Conservation (phyloP, 2,888 invertebrate genomes). For the Agriopis marginaria region DNA sequence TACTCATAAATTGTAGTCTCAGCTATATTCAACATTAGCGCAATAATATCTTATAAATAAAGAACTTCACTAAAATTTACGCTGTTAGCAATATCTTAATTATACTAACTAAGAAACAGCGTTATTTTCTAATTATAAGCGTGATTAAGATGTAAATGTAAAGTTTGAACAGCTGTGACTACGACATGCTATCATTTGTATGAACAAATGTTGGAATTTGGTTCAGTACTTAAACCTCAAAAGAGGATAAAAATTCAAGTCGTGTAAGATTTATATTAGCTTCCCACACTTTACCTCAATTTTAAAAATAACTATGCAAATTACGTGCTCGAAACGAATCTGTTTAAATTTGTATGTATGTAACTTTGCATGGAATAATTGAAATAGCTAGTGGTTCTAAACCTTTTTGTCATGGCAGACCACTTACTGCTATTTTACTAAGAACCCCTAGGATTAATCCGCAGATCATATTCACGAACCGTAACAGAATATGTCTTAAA, state of each 20-base stretch:
- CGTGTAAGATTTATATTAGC: conserved; percentile 40
- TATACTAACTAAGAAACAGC: conserved; percentile 18
- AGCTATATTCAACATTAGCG: background rate
- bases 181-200: background rate
- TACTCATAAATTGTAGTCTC: background rate
- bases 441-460: no score
- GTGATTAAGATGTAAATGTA: conserved; percentile 16
- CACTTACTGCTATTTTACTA: no score
- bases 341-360: conserved; percentile 12
- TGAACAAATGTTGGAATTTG: conserved; percentile 25
- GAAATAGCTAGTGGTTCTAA: background rate
- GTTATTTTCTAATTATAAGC: conserved; percentile 13
- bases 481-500: no score
- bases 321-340: conserved; percentile 21
- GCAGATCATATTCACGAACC: no score
- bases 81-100: conserved; percentile 15
- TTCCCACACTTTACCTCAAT: conserved; percentile 42
- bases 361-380: conserved; percentile 8
- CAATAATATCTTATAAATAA: conserved; percentile 10
- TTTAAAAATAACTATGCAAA: conserved; percentile 35
- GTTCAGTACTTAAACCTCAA: conserved; percentile 17
- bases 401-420: no score
- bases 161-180: conserved; percentile 23
- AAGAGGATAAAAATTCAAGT: conserved; percentile 40
- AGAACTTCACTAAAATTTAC: conserved; percentile 9